phyloP scores from a whole-genome alignment of 1,140 invertebrate genomes.

The Portunus trituberculatus region DNA sequence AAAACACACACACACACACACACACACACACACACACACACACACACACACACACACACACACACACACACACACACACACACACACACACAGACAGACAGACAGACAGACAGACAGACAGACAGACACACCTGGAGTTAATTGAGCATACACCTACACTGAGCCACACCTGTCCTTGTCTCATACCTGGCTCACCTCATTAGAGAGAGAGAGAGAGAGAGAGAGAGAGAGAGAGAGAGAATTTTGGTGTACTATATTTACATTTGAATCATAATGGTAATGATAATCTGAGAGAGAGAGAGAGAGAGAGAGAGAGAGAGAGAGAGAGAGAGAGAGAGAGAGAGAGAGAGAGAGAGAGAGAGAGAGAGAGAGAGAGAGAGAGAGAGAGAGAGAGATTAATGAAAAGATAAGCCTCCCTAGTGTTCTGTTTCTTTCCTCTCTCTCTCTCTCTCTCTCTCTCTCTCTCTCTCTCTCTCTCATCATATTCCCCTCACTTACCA shows the following conservation, averaged over 20 bases:
- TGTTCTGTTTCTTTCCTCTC: neutral
- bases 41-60: neutral
- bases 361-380: neutral
- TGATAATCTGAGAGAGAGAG: too few species aligned
- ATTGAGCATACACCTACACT: too few species aligned
- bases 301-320: too few species aligned
- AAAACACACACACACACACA: neutral
- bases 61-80: neutral
- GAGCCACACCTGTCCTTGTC: too few species aligned
- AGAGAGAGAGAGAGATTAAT: neutral
- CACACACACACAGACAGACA: neutral
- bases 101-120: neutral
- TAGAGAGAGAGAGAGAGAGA: too few species aligned
- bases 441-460: slow-evolving; percentile 24
- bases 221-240: too few species aligned
- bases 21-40: neutral
- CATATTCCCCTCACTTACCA: neutral
- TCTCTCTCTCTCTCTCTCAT: neutral
- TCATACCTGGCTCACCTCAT: too few species aligned
- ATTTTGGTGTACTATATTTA: too few species aligned
- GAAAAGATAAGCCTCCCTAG: neutral
- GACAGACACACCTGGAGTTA: neutral
- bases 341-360: neutral
- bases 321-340: neutral
- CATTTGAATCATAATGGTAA: too few species aligned